Evolutionary conservation across 2,888 invertebrate species (phyloP).

Genomic region (Platycheirus albimanus): DNA sequence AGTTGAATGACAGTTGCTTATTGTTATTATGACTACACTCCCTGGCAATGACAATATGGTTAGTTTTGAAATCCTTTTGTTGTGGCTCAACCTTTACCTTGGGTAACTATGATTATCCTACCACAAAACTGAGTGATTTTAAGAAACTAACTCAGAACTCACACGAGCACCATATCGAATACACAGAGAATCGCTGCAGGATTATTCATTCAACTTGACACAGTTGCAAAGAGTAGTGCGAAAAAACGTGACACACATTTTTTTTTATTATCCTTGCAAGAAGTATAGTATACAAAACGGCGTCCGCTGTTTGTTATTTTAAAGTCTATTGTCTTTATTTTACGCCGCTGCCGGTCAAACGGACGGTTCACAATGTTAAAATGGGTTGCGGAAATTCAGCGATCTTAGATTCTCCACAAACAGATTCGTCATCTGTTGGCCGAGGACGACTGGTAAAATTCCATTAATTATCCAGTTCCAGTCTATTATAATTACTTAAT

Average conservation of each 20-base stretch:
- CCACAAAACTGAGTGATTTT: slow-evolving; percentile 9
- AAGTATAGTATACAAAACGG: neutral
- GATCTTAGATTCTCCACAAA: slow-evolving; percentile 55
- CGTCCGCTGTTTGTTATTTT: neutral
- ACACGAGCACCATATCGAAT: slow-evolving; percentile 7
- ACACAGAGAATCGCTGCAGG: slow-evolving; percentile 1
- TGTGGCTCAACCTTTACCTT: slow-evolving; percentile 31
- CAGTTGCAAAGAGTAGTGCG: slow-evolving; percentile 21
- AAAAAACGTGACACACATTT: slow-evolving; percentile 47
- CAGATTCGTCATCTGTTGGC: slow-evolving; percentile 52
- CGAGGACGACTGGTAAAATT: slow-evolving; percentile 51
- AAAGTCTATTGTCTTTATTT: slow-evolving; percentile 11
- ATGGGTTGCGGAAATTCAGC: slow-evolving; percentile 68
- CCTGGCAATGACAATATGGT: neutral
- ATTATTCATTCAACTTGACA: slow-evolving; percentile 62
- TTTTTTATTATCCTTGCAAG: slow-evolving; percentile 2
- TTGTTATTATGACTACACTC: slow-evolving; percentile 53
- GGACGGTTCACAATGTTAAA: slow-evolving; percentile 52
- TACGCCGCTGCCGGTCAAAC: slow-evolving; percentile 12
- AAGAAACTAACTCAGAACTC: slow-evolving; percentile 4
- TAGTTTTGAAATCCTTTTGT: slow-evolving; percentile 47
- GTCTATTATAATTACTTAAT: neutral
- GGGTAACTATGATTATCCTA: slow-evolving; percentile 42
- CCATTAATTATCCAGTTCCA: neutral
- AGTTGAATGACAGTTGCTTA: slow-evolving; percentile 59